Evolutionary conservation across 2,797 vertebrate genomes (phyloP).

Genomic region (Cirrhinus molitorella): DNA sequence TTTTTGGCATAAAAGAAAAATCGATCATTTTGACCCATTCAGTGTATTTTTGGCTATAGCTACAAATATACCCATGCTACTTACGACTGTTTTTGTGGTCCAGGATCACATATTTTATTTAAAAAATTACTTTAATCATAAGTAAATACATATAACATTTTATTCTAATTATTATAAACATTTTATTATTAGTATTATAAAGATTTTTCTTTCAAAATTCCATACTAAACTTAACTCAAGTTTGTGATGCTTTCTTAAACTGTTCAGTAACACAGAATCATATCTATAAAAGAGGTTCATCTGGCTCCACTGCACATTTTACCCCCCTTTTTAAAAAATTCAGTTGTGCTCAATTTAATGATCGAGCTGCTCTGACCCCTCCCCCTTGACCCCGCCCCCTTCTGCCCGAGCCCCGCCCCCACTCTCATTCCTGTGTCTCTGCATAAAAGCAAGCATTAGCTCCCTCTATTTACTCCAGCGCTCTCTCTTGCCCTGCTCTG

Average conservation of each 20-base stretch:
- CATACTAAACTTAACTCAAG: not conserved
- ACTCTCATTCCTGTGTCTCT: constrained; percentile 56
- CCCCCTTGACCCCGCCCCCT: not conserved
- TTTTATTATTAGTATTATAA: not conserved
- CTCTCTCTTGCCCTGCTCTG: constrained; percentile 24
- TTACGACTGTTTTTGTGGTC: too few species aligned
- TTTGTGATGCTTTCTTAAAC: not conserved
- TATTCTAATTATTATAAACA: not conserved
- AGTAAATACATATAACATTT: not conserved
- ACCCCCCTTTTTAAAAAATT: not conserved
- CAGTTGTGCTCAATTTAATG: constrained; percentile 29
- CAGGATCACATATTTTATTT: too few species aligned
- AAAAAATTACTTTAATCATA: too few species aligned
- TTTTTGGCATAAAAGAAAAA: too few species aligned
- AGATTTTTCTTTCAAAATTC: not conserved
- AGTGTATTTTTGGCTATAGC: too few species aligned
- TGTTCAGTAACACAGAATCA: not conserved
- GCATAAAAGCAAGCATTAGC: constrained; percentile 14
- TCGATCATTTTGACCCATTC: too few species aligned
- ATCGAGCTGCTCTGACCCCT: constrained; percentile 3
- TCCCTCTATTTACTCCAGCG: constrained; percentile 19
- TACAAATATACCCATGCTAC: too few species aligned
- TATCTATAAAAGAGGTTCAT: not conserved
- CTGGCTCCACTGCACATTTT: not conserved
- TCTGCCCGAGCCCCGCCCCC: constrained; percentile 26